phyloP scores from a whole-genome alignment of 1,140 invertebrate species.

The Papilio glaucus region DNA sequence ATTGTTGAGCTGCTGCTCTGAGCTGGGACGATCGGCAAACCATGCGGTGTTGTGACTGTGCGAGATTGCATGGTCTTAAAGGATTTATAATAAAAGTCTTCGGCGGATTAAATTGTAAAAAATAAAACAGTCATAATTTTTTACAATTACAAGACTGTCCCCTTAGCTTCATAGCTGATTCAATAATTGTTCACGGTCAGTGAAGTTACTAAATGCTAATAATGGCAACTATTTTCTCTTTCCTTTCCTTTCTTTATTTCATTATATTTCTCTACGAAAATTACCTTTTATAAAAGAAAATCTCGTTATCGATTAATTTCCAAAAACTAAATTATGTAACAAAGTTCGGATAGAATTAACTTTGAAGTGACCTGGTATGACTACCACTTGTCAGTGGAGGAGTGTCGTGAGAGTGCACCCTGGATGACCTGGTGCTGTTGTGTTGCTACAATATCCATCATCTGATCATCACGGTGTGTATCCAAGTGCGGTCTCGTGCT shows the following conservation, averaged over 20 bases:
- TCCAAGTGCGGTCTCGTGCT: slow-evolving; percentile 34
- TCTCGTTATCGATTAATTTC: too few relatives aligned
- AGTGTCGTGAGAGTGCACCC: slow-evolving; percentile 23
- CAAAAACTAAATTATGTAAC: too few relatives aligned
- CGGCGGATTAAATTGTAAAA: not conserved
- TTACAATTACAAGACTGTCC: too few relatives aligned
- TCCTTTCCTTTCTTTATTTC: too few relatives aligned
- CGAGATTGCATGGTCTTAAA: slow-evolving; percentile 1
- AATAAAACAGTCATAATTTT: not conserved
- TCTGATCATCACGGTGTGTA: slow-evolving; percentile 39
- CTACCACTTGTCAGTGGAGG: too few relatives aligned
- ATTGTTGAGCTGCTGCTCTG: slow-evolving; percentile 17
- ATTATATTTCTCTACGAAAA: too few relatives aligned
- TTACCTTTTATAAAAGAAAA: too few relatives aligned
- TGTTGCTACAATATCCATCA: not conserved
- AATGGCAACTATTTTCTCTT: too few relatives aligned
- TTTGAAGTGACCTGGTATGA: too few relatives aligned
- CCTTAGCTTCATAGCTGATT: not conserved
- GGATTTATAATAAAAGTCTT: not conserved
- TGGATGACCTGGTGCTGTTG: slow-evolving; percentile 7
- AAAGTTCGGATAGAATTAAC: too few relatives aligned
- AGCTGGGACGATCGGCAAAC: slow-evolving; percentile 2
- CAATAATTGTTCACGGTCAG: not conserved
- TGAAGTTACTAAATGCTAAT: too few relatives aligned
- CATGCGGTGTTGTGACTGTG: slow-evolving; percentile 25